Evolutionary conservation across 1,140 invertebrate species (phyloP), one percentile per base, ranked within the genome.

Genomic region (Eurosta solidaginis): DNA sequence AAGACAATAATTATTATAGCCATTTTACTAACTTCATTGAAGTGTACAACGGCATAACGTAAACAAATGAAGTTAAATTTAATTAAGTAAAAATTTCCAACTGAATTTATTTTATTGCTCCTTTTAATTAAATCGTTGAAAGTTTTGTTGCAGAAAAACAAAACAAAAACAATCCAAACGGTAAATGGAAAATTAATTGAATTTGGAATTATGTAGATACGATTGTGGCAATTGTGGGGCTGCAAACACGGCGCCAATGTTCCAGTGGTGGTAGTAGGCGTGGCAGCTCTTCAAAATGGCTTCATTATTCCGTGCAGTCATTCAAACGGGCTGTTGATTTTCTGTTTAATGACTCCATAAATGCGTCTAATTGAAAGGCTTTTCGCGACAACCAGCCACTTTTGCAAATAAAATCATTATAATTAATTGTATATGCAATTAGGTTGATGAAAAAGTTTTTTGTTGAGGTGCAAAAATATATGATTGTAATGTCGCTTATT

Each of bases 91-190:
- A 81, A 81, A 80, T 80, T 82, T 81, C 81, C 82, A 84, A 84
- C 85, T 84, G 83, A 80, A 79, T 79, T 76, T 76, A 79, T 78
- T 80, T 79, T 73, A 79, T 78, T 79, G 77, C 52, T 77, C 78
- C 83, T 80, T 83, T 81, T 81, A 82, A 79, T 82, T 79, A 81
- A 80, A 83, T 82, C 79, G 68, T 82, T 79, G 74, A 75, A 40
- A 68, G 59, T 68, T 63, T 68, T 40, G 29, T 22, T 40, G 59
- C n/a, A 33, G n/a, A n/a, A n/a, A n/a, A n/a, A n/a, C n/a, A n/a
- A n/a, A n/a, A n/a, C n/a, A 40, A 68, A 68, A 68, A 68, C 33
- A 17, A 25, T 3, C 29, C 54, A 59, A 59, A 27, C 22, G 29
- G 54, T 59, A 36, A 33, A 17, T 47, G 45, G 7, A 47, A 47